Evolutionary conservation across 2,888 invertebrate genomes (phyloP).

Genomic region (Andrena chrysosceles): DNA sequence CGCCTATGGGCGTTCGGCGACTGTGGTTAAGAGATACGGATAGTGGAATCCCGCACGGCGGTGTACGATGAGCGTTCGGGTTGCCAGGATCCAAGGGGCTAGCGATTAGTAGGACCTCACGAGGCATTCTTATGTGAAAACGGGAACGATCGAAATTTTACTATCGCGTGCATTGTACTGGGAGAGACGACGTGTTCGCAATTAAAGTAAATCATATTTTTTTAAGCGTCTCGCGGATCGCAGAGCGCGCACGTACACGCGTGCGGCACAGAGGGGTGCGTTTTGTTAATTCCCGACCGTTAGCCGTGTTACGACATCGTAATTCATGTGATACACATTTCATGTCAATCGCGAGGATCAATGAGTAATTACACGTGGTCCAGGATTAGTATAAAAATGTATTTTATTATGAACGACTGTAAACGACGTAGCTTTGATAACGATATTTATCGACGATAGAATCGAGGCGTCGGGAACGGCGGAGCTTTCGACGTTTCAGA

Average conservation of each 20-base stretch:
- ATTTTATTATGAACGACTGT: slow-evolving; percentile 69
- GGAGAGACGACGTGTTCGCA: background rate
- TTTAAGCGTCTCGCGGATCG: slow-evolving; percentile 37
- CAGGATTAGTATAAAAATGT: slow-evolving; percentile 66
- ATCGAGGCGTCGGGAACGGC: background rate
- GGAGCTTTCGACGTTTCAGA: background rate
- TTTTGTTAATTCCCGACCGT: slow-evolving; percentile 15
- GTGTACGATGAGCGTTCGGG: too few relatives aligned
- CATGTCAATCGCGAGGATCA: slow-evolving; percentile 58
- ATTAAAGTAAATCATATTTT: slow-evolving; percentile 45
- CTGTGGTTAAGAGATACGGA: too few relatives aligned
- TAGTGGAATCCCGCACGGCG: too few relatives aligned
- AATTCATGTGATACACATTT: slow-evolving; percentile 64
- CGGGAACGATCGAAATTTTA: background rate
- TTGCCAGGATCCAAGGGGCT: background rate
- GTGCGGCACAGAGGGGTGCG: background rate
- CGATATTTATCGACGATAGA: slow-evolving; percentile 28
- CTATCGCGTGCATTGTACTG: background rate
- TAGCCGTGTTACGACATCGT: slow-evolving; percentile 19
- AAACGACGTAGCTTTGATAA: slow-evolving; percentile 60
- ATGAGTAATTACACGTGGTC: slow-evolving; percentile 65
- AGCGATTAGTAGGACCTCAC: background rate
- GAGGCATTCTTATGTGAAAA: background rate
- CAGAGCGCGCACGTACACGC: background rate
- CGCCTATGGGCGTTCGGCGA: too few relatives aligned